These are phyloP conservation scores for Corythornis vintsioides DNA, from an alignment of 2,113 vertebrate species.

Conservation along the genomic window DNA sequence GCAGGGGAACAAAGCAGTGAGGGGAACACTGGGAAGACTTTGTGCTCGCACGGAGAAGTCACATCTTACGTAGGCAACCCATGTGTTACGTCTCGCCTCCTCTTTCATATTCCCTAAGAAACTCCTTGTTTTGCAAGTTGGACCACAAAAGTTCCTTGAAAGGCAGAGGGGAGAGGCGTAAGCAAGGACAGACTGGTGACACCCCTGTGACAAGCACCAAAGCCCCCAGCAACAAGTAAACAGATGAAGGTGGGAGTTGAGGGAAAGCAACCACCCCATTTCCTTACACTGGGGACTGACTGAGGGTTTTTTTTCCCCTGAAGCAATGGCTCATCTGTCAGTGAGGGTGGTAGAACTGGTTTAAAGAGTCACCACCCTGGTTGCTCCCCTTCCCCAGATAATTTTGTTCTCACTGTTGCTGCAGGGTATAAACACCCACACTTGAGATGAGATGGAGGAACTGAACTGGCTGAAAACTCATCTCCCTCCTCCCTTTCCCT, in stretches of 20 bases:
- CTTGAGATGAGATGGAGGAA: neutral
- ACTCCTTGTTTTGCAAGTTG: conserved; percentile 19
- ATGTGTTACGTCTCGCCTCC: neutral
- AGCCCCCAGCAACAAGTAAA: conserved; percentile 29
- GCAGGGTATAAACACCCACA: neutral
- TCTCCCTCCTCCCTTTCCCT: neutral
- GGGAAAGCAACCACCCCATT: conserved; percentile 4
- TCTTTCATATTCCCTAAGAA: conserved; percentile 26
- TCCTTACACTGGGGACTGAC: conserved; percentile 11
- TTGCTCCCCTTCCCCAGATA: neutral
- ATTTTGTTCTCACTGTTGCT: neutral
- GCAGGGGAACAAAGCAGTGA: neutral
- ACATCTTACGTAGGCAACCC: neutral
- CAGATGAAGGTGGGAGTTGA: conserved; percentile 20
- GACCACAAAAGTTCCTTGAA: conserved; percentile 40
- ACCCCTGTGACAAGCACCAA: neutral
- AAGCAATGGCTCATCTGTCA: neutral
- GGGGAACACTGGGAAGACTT: neutral
- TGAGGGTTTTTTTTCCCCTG: neutral
- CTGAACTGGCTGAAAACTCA: conserved; percentile 1
- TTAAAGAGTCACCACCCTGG: conserved; percentile 23
- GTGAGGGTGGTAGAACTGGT: conserved; percentile 24
- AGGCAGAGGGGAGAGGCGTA: neutral
- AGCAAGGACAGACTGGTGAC: neutral
- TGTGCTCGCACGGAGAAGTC: neutral